Percentiles rank a stretch among this genome's conserved stretches.
phyloP scores from a whole-genome alignment of 1,140 invertebrate genomes.

The Drosophila elegans region DNA sequence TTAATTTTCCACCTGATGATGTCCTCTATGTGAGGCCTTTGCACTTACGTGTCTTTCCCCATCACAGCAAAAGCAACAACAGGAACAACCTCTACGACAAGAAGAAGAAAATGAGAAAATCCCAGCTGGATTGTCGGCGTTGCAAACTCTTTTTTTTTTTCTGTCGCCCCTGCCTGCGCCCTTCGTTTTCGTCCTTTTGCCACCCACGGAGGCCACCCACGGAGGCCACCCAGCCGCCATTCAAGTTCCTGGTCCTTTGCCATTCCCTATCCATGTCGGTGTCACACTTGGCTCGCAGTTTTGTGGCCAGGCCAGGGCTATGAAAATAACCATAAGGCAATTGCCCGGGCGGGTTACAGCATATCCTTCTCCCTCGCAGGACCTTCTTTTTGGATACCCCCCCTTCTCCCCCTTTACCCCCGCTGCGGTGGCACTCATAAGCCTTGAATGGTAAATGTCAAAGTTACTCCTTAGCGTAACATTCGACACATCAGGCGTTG shows the following conservation, averaged over 20 bases:
- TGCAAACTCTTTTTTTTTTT: constrained; percentile 34
- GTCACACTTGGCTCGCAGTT: constrained; percentile 81
- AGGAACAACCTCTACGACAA: constrained; percentile 21
- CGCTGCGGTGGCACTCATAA: constrained; percentile 73
- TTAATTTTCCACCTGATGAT: constrained; percentile 64
- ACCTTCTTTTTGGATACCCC: not conserved
- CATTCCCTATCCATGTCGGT: constrained; percentile 39
- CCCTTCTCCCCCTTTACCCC: not conserved
- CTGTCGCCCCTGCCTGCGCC: constrained; percentile 28
- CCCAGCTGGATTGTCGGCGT: constrained; percentile 60
- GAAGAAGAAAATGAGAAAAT: constrained; percentile 49
- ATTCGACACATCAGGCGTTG: constrained; percentile 80
- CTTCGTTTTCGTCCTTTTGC: constrained; percentile 42
- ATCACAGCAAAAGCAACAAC: constrained; percentile 14
- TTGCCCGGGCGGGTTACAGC: constrained; percentile 70
- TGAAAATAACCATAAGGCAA: constrained; percentile 83
- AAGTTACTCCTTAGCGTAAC: constrained; percentile 83
- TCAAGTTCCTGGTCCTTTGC: constrained; percentile 37
- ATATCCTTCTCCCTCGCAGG: constrained; percentile 18
- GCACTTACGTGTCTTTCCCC: constrained; percentile 31
- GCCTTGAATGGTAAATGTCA: constrained; percentile 83
- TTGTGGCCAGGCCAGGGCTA: constrained; percentile 80
- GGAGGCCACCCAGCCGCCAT: constrained; percentile 15
- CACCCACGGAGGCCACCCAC: constrained; percentile 26
- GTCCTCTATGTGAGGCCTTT: constrained; percentile 45